phyloP scores from a whole-genome alignment of 2,113 vertebrate genomes.

The Lynx canadensis region DNA sequence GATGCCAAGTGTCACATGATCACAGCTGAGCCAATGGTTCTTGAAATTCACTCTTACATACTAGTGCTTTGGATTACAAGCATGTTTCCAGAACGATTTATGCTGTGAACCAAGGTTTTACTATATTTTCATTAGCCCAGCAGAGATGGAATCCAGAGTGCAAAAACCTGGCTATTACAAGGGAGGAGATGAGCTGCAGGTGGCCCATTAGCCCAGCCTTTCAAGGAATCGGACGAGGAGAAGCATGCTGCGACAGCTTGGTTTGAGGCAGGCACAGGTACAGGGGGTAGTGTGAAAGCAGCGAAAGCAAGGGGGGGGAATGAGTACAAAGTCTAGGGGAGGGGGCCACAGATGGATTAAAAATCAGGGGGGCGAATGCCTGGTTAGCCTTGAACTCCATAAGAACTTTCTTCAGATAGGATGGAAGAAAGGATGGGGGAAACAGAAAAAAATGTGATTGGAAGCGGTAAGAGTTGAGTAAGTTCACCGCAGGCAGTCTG shows the following conservation, averaged over 20 bases:
- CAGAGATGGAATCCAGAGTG: neutral
- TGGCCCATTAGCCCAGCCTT: neutral
- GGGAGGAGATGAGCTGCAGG: neutral
- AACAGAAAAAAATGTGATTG: neutral
- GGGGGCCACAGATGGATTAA: neutral
- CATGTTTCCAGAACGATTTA: too few relatives aligned
- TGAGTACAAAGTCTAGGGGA: neutral
- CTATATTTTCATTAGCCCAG: neutral
- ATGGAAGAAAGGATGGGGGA: neutral
- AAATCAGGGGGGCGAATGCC: neutral
- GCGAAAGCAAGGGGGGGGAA: neutral
- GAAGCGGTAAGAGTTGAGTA: neutral
- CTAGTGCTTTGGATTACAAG: too few relatives aligned
- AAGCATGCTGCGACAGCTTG: rapidly evolving
- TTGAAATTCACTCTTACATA: too few relatives aligned
- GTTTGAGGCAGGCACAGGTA: neutral
- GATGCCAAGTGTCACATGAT: too few relatives aligned
- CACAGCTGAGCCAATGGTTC: too few relatives aligned
- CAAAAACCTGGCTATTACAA: neutral
- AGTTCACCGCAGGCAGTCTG: neutral
- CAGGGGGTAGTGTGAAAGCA: neutral
- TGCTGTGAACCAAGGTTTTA: too few relatives aligned
- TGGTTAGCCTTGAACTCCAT: neutral
- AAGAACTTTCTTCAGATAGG: neutral
- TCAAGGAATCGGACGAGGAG: neutral